Conservation (phyloP, 2,113 vertebrate genomes). For the Neogobius melanostomus region DNA sequence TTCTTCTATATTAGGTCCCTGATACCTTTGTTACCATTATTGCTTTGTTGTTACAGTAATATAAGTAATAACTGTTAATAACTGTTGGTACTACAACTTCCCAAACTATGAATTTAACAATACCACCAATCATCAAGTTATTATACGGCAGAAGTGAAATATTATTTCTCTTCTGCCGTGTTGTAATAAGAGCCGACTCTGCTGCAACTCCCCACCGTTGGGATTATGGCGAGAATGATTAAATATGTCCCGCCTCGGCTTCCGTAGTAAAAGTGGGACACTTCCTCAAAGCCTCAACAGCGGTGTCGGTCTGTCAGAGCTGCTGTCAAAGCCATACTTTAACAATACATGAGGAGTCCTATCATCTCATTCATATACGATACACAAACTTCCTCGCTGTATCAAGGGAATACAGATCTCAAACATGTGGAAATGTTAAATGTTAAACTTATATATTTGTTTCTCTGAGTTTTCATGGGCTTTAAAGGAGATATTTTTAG, state of each 20-base stretch:
- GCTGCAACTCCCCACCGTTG: not conserved
- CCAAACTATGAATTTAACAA: too few species aligned
- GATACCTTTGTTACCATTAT: too few species aligned
- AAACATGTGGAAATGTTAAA: not conserved
- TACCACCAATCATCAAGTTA: too few species aligned
- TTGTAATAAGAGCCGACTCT: slow-evolving; percentile 38
- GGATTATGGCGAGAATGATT: slow-evolving; percentile 42
- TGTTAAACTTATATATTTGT: not conserved
- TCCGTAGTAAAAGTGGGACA: slow-evolving; percentile 62
- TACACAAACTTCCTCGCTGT: too few species aligned
- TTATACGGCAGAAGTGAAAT: too few species aligned
- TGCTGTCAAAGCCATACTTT: slow-evolving; percentile 42
- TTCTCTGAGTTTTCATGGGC: not conserved
- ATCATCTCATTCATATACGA: slow-evolving; percentile 15
- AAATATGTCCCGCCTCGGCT: slow-evolving; percentile 35
- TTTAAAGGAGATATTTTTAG: not conserved
- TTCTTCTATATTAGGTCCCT: too few species aligned
- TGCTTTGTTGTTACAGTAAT: too few species aligned
- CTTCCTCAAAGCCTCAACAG: slow-evolving; percentile 43
- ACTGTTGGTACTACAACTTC: too few species aligned
- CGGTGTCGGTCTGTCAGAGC: slow-evolving; percentile 34
- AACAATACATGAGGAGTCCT: slow-evolving; percentile 23
- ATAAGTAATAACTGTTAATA: too few species aligned
- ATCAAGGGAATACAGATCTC: too few species aligned
- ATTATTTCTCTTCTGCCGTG: slow-evolving; percentile 2